Conservation (phyloP, 2,113 vertebrate species). For the Anoplopoma fimbria region DNA sequence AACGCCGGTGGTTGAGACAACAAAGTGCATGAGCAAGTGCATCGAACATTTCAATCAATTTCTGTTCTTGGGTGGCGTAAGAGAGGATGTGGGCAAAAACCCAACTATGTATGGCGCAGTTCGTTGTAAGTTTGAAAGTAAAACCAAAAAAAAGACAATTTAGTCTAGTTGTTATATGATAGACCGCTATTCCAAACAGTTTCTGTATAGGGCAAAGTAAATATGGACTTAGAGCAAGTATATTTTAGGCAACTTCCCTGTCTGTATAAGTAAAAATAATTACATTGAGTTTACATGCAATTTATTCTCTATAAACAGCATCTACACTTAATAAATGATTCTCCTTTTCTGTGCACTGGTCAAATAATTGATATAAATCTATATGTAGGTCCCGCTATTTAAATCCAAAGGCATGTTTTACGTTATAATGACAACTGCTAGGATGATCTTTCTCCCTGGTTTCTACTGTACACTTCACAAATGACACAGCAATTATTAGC, state of each 20-base stretch:
- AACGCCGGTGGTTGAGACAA: neutral
- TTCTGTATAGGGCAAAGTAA: neutral
- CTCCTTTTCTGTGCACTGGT: slow-evolving; percentile 9
- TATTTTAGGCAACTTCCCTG: neutral
- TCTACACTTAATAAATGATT: slow-evolving; percentile 14
- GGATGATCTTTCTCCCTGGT: slow-evolving; percentile 4
- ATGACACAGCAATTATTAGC: slow-evolving; percentile 16
- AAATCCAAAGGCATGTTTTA: slow-evolving; percentile 31
- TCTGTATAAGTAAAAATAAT: neutral
- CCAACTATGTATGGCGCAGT: neutral
- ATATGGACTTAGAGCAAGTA: neutral
- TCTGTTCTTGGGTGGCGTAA: neutral
- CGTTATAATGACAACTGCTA: slow-evolving; percentile 20
- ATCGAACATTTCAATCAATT: neutral
- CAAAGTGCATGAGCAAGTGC: neutral
- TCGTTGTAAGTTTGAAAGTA: neutral
- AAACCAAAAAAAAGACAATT: neutral
- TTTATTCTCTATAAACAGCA: slow-evolving; percentile 13
- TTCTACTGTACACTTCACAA: neutral
- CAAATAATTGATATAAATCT: slow-evolving; percentile 27
- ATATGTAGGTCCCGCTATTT: neutral
- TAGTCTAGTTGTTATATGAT: neutral
- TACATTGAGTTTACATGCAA: slow-evolving; percentile 2
- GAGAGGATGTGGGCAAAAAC: neutral
- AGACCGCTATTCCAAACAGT: neutral